These are phyloP conservation scores for Parauchenoglanis ngamensis DNA, from an alignment of 2,797 vertebrate genomes.

Conservation along the genomic window DNA sequence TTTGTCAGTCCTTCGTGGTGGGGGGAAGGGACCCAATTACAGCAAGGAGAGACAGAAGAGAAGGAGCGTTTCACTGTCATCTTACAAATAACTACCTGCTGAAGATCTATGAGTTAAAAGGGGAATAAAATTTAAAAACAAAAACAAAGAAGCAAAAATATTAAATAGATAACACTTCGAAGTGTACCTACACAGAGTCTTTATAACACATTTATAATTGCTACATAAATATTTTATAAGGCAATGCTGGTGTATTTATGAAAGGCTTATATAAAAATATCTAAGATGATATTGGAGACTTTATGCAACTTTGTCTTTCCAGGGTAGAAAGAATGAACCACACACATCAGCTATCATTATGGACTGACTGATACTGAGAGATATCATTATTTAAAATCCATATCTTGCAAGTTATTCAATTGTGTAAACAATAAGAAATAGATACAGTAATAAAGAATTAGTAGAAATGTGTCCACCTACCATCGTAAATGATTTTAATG, in stretches of 20 bases:
- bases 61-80: constrained; percentile 58
- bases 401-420: not conserved
- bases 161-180: not conserved
- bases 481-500: not conserved
- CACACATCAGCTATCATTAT: too few species aligned
- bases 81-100: constrained; percentile 57
- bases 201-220: not conserved
- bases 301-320: not conserved
- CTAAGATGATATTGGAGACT: not conserved
- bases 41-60: constrained; percentile 51
- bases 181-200: not conserved
- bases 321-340: too few species aligned
- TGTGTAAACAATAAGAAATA: not conserved
- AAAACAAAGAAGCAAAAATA: not conserved
- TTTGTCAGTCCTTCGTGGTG: constrained; percentile 60
- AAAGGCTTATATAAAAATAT: not conserved
- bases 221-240: not conserved
- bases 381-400: not conserved
- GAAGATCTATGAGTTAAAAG: constrained; percentile 1
- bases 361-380: not conserved
- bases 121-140: not conserved
- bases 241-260: not conserved
- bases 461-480: not conserved
- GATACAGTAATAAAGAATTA: not conserved
- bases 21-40: constrained; percentile 62